Percentiles rank a stretch among this genome's conserved stretches.
Conservation (phyloP, 2,113 vertebrate species). For the Lepidothrix coronata region DNA sequence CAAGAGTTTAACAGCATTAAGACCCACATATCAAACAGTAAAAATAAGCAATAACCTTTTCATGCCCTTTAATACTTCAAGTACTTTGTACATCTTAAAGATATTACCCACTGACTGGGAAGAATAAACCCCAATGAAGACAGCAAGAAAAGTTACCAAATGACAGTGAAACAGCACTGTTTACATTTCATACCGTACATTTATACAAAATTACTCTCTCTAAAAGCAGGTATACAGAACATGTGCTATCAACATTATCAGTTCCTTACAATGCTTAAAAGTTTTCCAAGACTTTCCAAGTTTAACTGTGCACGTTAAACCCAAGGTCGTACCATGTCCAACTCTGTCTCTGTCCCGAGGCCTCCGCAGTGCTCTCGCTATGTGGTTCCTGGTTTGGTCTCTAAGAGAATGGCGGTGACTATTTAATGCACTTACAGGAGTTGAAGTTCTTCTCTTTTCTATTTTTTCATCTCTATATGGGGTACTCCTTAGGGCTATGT, state of each 20-base stretch:
- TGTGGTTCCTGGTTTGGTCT: conserved; percentile 69
- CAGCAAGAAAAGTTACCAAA: neutral
- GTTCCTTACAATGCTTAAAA: neutral
- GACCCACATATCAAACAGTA: neutral
- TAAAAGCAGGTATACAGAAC: neutral
- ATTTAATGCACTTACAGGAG: conserved; percentile 72
- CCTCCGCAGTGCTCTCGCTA: conserved; percentile 64
- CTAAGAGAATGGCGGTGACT: conserved; percentile 67
- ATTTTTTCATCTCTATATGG: conserved; percentile 70
- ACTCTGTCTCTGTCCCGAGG: conserved; percentile 56
- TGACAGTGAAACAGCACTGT: neutral
- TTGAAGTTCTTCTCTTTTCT: conserved; percentile 76
- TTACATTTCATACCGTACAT: neutral
- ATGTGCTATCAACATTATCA: neutral
- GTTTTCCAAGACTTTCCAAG: neutral
- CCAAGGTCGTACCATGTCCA: conserved; percentile 70
- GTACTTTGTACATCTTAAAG: neutral
- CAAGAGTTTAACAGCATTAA: neutral
- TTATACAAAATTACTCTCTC: neutral
- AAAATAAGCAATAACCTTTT: neutral
- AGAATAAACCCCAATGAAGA: neutral
- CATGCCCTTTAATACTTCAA: neutral
- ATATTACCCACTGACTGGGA: neutral
- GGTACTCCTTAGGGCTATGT: conserved; percentile 68
- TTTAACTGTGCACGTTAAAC: neutral